Evolutionary conservation across 2,113 vertebrate genomes (phyloP), one percentile per base, ranked within the genome.

Genomic region (Amblyopsis rosae): DNA sequence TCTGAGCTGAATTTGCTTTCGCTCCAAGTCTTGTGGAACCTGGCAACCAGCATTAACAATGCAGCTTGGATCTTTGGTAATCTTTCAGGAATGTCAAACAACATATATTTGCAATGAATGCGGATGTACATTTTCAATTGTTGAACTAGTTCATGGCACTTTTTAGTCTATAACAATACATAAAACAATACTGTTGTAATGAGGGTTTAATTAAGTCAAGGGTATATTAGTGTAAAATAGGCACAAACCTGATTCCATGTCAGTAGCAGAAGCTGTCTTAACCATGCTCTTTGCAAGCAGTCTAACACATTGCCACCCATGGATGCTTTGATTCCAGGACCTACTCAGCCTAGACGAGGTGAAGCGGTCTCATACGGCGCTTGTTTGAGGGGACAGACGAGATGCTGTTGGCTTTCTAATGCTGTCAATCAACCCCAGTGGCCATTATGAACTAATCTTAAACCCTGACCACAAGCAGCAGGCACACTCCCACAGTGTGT

Each of bases 301-400:
- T 79, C 80, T 91, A 88, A 90, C 81, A 45, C 65, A 57, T 65
- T 70, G 19, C 67, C 53, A 45, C 74, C 81, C 87, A 78, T 15
- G 5, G 62, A 78, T 83, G 85, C 85, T 85, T 83, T 70, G 81
- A 90, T 95, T 95, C 33, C 94, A 98, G 96, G 94, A 92, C 0
- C 92, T 96, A 90, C 86, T 98, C 87, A 84, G 91, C 73, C 88
- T 92, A 86, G 94, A 92, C 3, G 93, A 95, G 86, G 88, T 89
- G 84, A 85, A 82, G 77, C 90, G 91, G 74, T 83, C 93, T 77
- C 82, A 89, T 75, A 91, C 91, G 0, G 77, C 86, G 13, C 86
- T 87, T 12, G 80, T 89, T 65, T 90, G 84, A 91, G 26, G 74
- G 35, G 83, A 69, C 88, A 61, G 89, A 81, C 86, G 87, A 82